phyloP scores from a whole-genome alignment of 2,888 invertebrate species.

The Cephonodes hylas region DNA sequence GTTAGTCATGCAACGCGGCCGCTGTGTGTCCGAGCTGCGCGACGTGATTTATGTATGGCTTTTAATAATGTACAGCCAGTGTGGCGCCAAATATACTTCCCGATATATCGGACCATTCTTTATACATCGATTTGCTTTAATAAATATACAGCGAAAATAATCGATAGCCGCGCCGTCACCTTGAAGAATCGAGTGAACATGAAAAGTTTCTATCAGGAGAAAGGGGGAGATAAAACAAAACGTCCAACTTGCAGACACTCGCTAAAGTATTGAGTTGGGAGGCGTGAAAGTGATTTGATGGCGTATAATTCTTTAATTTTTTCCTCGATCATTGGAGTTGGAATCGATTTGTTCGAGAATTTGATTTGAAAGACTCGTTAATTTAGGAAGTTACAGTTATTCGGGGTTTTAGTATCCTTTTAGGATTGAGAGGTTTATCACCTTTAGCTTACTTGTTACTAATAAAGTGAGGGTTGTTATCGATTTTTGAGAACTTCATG shows the following conservation, averaged over 20 bases:
- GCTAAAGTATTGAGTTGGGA: not conserved
- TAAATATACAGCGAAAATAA: not conserved
- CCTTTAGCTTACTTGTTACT: no score
- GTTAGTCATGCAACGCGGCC: slow-evolving; percentile 6
- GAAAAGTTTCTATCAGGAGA: slow-evolving; percentile 1
- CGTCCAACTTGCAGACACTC: not conserved
- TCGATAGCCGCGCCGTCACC: no score
- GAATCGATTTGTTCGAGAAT: not conserved
- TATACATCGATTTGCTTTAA: not conserved
- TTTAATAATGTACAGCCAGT: not conserved
- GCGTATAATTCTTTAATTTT: slow-evolving; percentile 7
- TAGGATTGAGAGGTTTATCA: no score
- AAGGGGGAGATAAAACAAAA: not conserved
- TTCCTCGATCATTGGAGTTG: not conserved
- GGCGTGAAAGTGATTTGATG: slow-evolving; percentile 1
- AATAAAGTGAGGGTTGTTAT: no score
- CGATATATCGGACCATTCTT: not conserved
- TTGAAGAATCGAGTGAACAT: no score
- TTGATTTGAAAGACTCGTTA: not conserved
- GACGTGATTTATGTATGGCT: slow-evolving; percentile 4
- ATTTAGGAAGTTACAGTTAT: not conserved
- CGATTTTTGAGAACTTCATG: no score
- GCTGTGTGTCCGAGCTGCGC: not conserved
- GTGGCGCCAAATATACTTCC: not conserved
- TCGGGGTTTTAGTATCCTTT: no score